Conservation (phyloP, 2,797 vertebrate species). For the Oryzias dopingdopingensis region DNA sequence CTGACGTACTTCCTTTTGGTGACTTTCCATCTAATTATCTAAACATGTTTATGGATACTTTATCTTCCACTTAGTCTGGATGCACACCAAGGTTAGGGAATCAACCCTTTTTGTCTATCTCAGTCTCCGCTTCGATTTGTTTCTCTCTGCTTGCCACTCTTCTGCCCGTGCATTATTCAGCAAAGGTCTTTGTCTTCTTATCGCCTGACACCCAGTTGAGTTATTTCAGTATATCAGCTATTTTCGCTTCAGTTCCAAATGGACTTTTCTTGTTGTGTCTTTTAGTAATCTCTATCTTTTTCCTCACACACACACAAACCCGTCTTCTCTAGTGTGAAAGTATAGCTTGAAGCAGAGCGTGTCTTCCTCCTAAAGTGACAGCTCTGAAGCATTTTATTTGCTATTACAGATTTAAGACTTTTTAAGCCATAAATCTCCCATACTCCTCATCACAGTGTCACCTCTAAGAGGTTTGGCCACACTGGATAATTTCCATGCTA, state of each 20-base stretch:
- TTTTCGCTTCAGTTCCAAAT: slow-evolving; percentile 69
- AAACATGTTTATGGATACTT: slow-evolving; percentile 47
- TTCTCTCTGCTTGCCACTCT: slow-evolving; percentile 32
- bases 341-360: slow-evolving; percentile 33
- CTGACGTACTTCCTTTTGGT: slow-evolving; percentile 39
- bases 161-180: slow-evolving; percentile 63
- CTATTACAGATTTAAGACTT: slow-evolving; percentile 60
- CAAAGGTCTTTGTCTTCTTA: slow-evolving; percentile 60
- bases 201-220: slow-evolving; percentile 54
- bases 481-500: slow-evolving; percentile 52
- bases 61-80: slow-evolving; percentile 24
- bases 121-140: slow-evolving; percentile 16
- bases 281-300: slow-evolving; percentile 31
- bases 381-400: slow-evolving; percentile 40
- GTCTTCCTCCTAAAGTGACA: slow-evolving; percentile 49
- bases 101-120: slow-evolving; percentile 11
- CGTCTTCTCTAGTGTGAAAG: slow-evolving; percentile 29
- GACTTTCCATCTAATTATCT: slow-evolving; percentile 63
- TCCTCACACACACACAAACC: slow-evolving; percentile 9
- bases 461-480: slow-evolving; percentile 49
- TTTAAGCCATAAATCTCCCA: slow-evolving; percentile 54
- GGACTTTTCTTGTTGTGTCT: slow-evolving; percentile 76
- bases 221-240: slow-evolving; percentile 60
- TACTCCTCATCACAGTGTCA: slow-evolving; percentile 39
- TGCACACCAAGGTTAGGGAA: slow-evolving; percentile 23